phyloP scores from a whole-genome alignment of 2,888 invertebrate species.

The Drosophila ustulata region DNA sequence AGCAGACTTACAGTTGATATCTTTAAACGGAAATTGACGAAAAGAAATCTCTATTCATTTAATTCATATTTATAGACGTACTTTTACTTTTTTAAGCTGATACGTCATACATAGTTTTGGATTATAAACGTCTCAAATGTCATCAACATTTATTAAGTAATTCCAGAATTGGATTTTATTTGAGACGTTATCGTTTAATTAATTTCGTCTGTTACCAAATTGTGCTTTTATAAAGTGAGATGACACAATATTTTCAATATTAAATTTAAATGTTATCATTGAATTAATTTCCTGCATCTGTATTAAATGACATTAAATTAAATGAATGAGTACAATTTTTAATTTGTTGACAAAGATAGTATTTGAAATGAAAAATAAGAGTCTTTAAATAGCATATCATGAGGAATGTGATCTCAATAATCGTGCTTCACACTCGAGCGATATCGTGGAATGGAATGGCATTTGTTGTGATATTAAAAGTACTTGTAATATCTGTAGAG shows the following conservation, averaged over 20 bases:
- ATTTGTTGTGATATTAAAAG: slow-evolving; percentile 20
- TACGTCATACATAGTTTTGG: too few species aligned
- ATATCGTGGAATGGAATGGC: slow-evolving; percentile 11
- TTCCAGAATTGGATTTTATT: background rate
- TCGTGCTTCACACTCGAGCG: slow-evolving; percentile 15
- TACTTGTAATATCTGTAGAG: slow-evolving; percentile 18
- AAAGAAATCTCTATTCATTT: background rate
- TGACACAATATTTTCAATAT: background rate
- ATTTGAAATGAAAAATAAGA: background rate
- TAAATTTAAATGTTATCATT: background rate
- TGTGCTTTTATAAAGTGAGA: background rate
- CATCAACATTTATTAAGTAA: too few species aligned
- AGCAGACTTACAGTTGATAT: background rate
- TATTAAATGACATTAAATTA: background rate
- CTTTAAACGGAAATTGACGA: background rate
- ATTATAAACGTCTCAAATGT: too few species aligned
- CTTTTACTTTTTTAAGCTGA: background rate
- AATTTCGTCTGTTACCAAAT: background rate
- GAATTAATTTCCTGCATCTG: slow-evolving; percentile 2
- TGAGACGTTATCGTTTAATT: background rate
- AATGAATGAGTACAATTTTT: background rate
- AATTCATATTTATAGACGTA: background rate
- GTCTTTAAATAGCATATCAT: background rate
- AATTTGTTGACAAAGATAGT: slow-evolving; percentile 1
- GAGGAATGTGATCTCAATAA: slow-evolving; percentile 8